Evolutionary conservation across 2,888 invertebrate genomes (phyloP).

Genomic region (Melieria crassipennis): DNA sequence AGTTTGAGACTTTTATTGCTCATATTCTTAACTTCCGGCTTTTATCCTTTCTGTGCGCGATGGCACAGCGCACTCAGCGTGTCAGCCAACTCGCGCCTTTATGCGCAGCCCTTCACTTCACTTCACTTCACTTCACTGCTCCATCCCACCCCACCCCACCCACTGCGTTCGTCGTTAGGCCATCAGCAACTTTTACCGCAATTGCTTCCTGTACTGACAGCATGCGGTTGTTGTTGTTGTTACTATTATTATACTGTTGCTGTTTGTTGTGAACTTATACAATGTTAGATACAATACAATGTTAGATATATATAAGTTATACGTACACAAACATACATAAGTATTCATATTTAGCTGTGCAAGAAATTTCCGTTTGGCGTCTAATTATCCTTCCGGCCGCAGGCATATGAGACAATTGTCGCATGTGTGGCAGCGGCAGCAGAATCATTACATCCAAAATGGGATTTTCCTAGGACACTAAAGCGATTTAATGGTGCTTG

Average conservation of each 20-base stretch:
- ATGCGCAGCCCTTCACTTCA: neutral
- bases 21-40: conserved; percentile 42
- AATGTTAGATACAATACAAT: too few species aligned
- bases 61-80: conserved; percentile 16
- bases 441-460: too few species aligned
- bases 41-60: conserved; percentile 40
- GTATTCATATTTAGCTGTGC: neutral
- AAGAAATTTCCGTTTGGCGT: conserved; percentile 11
- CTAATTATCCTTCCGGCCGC: conserved; percentile 13
- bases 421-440: too few species aligned
- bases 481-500: too few species aligned
- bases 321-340: neutral
- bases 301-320: too few species aligned
- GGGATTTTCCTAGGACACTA: too few species aligned
- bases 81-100: conserved; percentile 19
- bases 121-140: too few species aligned
- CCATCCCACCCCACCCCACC: too few species aligned
- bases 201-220: conserved; percentile 16
- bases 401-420: neutral
- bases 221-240: neutral
- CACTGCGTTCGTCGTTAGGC: neutral
- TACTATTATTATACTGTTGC: conserved; percentile 13
- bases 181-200: conserved; percentile 8
- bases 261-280: conserved; percentile 29
- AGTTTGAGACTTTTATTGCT: conserved; percentile 23